Percentiles rank a stretch among this genome's conserved stretches.
Evolutionary conservation across 1,140 invertebrate species (phyloP).

Genomic region (Chironomus tepperi): DNA sequence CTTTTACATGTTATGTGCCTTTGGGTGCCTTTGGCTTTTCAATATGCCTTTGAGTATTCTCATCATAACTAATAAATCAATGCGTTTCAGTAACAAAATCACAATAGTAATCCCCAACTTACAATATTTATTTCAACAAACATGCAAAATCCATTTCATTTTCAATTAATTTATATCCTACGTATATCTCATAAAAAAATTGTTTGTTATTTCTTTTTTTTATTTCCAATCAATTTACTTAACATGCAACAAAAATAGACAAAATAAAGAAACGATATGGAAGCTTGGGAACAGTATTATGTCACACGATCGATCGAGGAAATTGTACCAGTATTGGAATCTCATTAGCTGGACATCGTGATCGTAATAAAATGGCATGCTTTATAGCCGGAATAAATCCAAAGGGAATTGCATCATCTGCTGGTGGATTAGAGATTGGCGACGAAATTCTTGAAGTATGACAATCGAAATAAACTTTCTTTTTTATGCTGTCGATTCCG

Average conservation of each 20-base stretch:
- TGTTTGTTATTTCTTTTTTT: too few relatives aligned
- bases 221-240: too few relatives aligned
- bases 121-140: too few relatives aligned
- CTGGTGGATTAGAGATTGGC: conserved; percentile 69
- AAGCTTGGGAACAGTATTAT: conserved; percentile 56
- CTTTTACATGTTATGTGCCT: too few relatives aligned
- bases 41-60: too few relatives aligned
- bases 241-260: conserved; percentile 46
- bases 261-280: conserved; percentile 89
- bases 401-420: conserved; percentile 66
- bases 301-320: conserved; percentile 63
- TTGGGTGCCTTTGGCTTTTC: too few relatives aligned
- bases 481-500: neutral
- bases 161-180: too few relatives aligned
- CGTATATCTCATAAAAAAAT: too few relatives aligned
- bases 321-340: conserved; percentile 67
- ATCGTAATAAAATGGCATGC: conserved; percentile 90
- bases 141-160: too few relatives aligned
- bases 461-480: neutral
- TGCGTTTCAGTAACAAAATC: too few relatives aligned
- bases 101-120: too few relatives aligned
- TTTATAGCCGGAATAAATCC: conserved; percentile 93
- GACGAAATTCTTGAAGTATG: conserved; percentile 91
- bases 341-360: conserved; percentile 87
- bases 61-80: too few relatives aligned